These are phyloP conservation scores for Apodemia mormo DNA, from an alignment of 2,888 invertebrate species.

Conservation along the genomic window DNA sequence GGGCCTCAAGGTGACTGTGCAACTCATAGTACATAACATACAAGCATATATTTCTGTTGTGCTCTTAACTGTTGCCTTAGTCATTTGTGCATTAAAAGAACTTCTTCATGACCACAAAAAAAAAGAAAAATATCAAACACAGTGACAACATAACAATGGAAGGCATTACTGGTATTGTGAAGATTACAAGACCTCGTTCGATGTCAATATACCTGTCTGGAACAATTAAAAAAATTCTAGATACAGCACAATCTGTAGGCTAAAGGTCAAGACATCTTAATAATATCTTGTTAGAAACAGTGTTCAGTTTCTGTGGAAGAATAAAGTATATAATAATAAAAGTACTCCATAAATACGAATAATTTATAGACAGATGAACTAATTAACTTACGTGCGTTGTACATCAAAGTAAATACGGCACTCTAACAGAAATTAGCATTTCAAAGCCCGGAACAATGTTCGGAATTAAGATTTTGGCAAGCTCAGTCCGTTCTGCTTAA, in stretches of 20 bases:
- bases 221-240: conserved; percentile 96
- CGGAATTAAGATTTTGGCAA: background rate
- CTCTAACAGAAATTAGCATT: background rate
- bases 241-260: conserved; percentile 94
- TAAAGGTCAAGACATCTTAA: conserved; percentile 96
- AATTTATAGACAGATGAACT: background rate
- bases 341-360: too few species aligned
- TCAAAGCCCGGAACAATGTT: background rate
- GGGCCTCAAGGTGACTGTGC: conserved; percentile 98
- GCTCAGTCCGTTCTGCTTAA: too few species aligned
- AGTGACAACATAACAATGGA: conserved; percentile 97
- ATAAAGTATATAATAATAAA: conserved; percentile 50
- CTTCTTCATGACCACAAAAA: conserved; percentile 99
- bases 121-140: conserved; percentile 99
- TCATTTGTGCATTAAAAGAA: conserved; percentile 99
- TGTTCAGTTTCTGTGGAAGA: conserved; percentile 84
- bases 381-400: background rate
- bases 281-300: conserved; percentile 93
- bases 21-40: conserved; percentile 97
- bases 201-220: conserved; percentile 96
- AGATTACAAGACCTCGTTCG: conserved; percentile 95
- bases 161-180: conserved; percentile 94
- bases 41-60: conserved; percentile 98
- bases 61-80: conserved; percentile 97
- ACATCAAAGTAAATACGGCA: background rate